Evolutionary conservation across 2,888 invertebrate species (phyloP), one percentile per base, ranked within the genome.

Genomic region (Vanessa cardui): DNA sequence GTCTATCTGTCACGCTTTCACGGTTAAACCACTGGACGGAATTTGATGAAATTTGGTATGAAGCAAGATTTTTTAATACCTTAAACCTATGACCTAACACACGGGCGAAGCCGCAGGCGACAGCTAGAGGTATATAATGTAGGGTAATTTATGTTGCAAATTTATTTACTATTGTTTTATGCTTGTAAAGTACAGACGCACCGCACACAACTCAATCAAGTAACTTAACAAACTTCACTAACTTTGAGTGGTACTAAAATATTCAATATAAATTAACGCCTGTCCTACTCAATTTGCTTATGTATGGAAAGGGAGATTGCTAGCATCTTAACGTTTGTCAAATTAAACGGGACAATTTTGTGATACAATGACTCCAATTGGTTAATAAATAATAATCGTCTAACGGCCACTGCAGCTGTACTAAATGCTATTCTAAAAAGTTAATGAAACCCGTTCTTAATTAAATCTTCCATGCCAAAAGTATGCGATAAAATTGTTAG

Each of bases 181-280:
- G 31, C 8, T 54, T 50, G 21, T 39, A 26, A 50, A 44, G 39
- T 44, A 49, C 45, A 58, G 45, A 60, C 58, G 58, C 59, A 49
- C 67, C 71, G 64, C 72, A 74, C 73, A 76, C 76, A 82, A 83
- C 84, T 84, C 85, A 88, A 90, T 90, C 86, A 87, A 83, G 84
- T 79, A 84, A 83, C 86, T 83, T 86, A 87, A 90, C 86, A 84
- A 89, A 91, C 86, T 91, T 87, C 74, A 80, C 84, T 76, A 90
- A 92, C 83, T 92, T 91, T 83, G 81, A 92, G 91, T 91, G 90
- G 86, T 84, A 77, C 83, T 92, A 81, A 91, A 90, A 90, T 90
- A 92, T 92, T 89, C 85, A 87, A 83, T 85, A 82, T 80, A 80
- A 85, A 87, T 87, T 88, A 87, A 84, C 83, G 83, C 81, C 80